Conservation (phyloP, 2,797 vertebrate genomes). For the Cottoperca gobio region DNA sequence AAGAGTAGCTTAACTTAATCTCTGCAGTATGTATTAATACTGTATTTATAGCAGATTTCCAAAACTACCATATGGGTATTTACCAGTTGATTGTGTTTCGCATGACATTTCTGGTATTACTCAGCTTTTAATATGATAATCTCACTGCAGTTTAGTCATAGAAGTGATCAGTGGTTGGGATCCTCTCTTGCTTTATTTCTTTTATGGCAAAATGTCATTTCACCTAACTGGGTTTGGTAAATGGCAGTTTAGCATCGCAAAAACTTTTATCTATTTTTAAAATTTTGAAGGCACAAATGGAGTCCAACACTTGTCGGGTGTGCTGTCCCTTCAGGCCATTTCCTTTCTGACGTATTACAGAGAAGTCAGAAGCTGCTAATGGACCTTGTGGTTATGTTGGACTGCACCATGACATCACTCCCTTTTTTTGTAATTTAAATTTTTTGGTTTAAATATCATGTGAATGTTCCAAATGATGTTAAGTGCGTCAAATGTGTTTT, state of each 20-base stretch:
- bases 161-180: neutral
- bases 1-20: neutral
- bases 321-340: conserved; percentile 71
- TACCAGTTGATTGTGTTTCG: neutral
- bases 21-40: conserved; percentile 11
- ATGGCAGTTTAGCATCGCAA: conserved; percentile 52
- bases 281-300: conserved; percentile 45
- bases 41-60: conserved; percentile 1
- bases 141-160: conserved; percentile 2
- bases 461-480: conserved; percentile 44
- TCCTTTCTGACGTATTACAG: conserved; percentile 86
- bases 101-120: neutral
- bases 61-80: neutral
- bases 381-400: conserved; percentile 77
- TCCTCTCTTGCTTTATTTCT: conserved; percentile 9
- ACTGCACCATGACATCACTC: conserved; percentile 56
- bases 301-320: neutral
- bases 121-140: conserved; percentile 4
- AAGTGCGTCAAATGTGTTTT: conserved; percentile 44
- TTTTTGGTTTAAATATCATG: conserved; percentile 50
- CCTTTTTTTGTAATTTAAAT: conserved; percentile 33
- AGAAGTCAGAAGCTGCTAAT: conserved; percentile 89
- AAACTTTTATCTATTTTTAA: conserved; percentile 12
- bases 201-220: conserved; percentile 13
- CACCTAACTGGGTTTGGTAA: neutral